Evolutionary conservation across 2,888 invertebrate species (phyloP), one percentile per base, ranked within the genome.

Genomic region (Trissoscelio sp.): DNA sequence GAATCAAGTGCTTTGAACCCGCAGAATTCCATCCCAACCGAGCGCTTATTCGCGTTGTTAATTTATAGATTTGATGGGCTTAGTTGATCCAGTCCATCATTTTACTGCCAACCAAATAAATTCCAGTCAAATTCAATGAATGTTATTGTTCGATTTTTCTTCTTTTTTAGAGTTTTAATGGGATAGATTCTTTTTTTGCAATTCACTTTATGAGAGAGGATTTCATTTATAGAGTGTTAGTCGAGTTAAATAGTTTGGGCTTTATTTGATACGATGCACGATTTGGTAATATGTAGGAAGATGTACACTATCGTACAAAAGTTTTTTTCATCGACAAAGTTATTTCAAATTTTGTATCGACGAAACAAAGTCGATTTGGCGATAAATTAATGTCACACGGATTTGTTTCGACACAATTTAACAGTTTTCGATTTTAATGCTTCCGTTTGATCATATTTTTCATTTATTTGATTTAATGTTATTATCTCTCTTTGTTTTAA

Each of bases 1-100:
- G 42, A 58, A 72, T 70, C 48, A 57, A 64, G 60, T 73, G 58
- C 79, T 48, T 66, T 67, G 79, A 67, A 79, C 79, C 51, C 79
- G 58, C 82, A 74, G 51, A 51, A 72, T 72, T 75, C 11, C 20
- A 72, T 60, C 66, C 12, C 55, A 37, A 16, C 5, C 46, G 3
- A 20, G 2, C 18, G 39, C 18, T 34, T 48, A 60, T 51, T 48
- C 24, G 39, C 53, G 11, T 44, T 62, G 73, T 62, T 73, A 31
- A 31, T 62, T 73, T 62, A 62, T 73, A 55, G 55, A 67, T 42
- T 51, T 42, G 42, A 67, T 44, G 67, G 20, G 37, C 48, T 28
- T 28, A 46, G 46, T 60, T 70, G 12, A 22, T 51, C 72, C 37
- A 22, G 48, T 24, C 14, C 57, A 14, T 48, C 57, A 20, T 55